Percentiles rank a stretch among this genome's conserved stretches.
These are phyloP conservation scores for Meloidogyne exigua DNA, from an alignment of 1,140 invertebrate genomes.

Conservation along the genomic window DNA sequence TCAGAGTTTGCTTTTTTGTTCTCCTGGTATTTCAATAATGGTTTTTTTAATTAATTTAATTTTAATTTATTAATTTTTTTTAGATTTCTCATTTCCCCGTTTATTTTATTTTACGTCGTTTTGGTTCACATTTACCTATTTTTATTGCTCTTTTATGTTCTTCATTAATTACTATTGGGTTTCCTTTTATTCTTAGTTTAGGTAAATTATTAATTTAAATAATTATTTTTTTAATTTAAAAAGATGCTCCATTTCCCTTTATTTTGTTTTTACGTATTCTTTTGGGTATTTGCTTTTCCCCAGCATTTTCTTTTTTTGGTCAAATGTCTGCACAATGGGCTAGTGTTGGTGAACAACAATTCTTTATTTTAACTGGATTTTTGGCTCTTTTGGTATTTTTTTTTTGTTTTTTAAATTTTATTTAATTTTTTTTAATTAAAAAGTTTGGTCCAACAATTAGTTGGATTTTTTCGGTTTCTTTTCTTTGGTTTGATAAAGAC, in stretches of 20 bases:
- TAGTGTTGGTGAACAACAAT: slow-evolving; percentile 44
- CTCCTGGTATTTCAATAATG: slow-evolving; percentile 16
- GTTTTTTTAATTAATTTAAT: background rate
- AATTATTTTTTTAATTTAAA: slow-evolving; percentile 12
- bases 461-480: slow-evolving; percentile 29
- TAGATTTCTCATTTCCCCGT: slow-evolving; percentile 30
- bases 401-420: background rate
- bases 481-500: slow-evolving; percentile 18
- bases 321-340: slow-evolving; percentile 43
- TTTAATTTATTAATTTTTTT: slow-evolving; percentile 10
- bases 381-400: slow-evolving; percentile 34
- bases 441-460: slow-evolving; percentile 45
- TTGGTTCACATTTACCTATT: slow-evolving; percentile 25
- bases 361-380: slow-evolving; percentile 35
- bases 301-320: slow-evolving; percentile 40
- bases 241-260: background rate
- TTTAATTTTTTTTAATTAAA: background rate
- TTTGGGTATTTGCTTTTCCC: slow-evolving; percentile 35
- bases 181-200: slow-evolving; percentile 23
- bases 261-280: slow-evolving; percentile 29
- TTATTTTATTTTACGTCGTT: slow-evolving; percentile 19
- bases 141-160: slow-evolving; percentile 28
- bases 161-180: slow-evolving; percentile 27
- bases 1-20: slow-evolving; percentile 20
- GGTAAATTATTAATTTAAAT: slow-evolving; percentile 4